Percentiles rank a stretch among this genome's conserved stretches.
Evolutionary conservation across 35 echinoderm and acorn worm species (phyloP).

Genomic region (Holothuria glaberrima): DNA sequence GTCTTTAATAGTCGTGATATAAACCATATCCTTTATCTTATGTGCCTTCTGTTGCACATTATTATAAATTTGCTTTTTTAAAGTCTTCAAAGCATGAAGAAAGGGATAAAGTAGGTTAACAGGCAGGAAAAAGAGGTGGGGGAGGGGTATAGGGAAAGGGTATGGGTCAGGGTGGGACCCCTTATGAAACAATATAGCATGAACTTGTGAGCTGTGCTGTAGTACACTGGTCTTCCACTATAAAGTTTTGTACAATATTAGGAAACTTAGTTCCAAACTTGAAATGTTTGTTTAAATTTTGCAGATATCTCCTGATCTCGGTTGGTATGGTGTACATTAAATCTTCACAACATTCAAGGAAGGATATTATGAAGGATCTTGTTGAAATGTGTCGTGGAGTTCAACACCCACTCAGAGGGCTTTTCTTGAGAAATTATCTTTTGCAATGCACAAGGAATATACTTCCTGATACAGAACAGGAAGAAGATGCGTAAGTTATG

Average conservation of each 20-base stretch:
- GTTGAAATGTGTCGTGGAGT: constrained; percentile 99
- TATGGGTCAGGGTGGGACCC: too few relatives aligned
- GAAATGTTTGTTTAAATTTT: background rate
- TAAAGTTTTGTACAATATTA: background rate
- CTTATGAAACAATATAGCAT: too few relatives aligned
- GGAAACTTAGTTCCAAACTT: background rate
- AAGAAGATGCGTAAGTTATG: constrained; percentile 57
- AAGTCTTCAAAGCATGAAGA: too few relatives aligned
- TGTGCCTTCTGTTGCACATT: too few relatives aligned
- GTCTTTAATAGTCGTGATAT: too few relatives aligned
- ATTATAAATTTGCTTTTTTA: too few relatives aligned
- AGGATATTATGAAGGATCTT: constrained; percentile 98
- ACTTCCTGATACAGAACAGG: constrained; percentile 80
- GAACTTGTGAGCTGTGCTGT: too few relatives aligned
- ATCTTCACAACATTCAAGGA: constrained; percentile 79
- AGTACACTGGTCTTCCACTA: background rate
- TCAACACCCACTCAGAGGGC: constrained; percentile 89
- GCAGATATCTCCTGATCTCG: constrained; percentile 89
- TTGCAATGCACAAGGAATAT: constrained; percentile 97
- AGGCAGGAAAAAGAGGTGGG: too few relatives aligned
- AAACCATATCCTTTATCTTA: too few relatives aligned
- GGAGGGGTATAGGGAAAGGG: too few relatives aligned
- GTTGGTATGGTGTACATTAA: constrained; percentile 98
- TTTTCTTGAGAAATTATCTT: constrained; percentile 93
- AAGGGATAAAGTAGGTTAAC: too few relatives aligned